phyloP scores from a whole-genome alignment of 2,888 invertebrate genomes.

The Criorhina ranunculi region DNA sequence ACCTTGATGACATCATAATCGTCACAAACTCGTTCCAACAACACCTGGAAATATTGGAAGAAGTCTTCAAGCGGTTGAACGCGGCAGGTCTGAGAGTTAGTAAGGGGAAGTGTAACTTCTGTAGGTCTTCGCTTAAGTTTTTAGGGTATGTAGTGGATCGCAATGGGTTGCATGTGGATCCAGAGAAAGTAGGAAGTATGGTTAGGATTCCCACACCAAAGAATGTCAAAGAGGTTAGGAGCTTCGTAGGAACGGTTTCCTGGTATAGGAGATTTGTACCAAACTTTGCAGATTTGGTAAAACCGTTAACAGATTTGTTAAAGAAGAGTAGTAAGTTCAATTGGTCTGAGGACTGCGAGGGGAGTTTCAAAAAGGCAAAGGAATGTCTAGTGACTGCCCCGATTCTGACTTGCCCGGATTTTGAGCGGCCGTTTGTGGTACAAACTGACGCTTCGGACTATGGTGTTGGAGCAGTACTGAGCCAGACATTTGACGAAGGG shows the following conservation, averaged over 20 bases:
- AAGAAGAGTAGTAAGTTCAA: neutral
- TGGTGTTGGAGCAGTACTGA: too few species aligned
- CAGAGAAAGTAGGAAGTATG: too few species aligned
- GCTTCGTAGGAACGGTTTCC: too few species aligned
- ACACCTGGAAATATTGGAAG: too few species aligned
- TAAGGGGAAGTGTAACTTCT: neutral
- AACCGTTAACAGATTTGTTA: neutral
- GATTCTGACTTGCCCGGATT: neutral
- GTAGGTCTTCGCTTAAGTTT: neutral
- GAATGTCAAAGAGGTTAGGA: neutral
- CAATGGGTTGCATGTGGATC: neutral
- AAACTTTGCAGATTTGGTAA: neutral
- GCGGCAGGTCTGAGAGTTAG: neutral
- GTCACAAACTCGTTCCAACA: neutral
- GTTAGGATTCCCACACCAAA: too few species aligned
- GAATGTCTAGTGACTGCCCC: neutral
- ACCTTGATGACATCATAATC: constrained; percentile 2
- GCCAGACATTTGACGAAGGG: neutral
- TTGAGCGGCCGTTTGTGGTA: neutral
- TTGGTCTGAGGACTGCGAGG: too few species aligned
- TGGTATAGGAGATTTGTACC: too few species aligned
- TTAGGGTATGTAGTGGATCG: neutral
- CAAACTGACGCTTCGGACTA: too few species aligned
- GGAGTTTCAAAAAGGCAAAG: neutral
- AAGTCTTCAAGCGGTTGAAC: neutral